Evolutionary conservation across 2,888 invertebrate species (phyloP).

Genomic region (Eubasilissa splendida): DNA sequence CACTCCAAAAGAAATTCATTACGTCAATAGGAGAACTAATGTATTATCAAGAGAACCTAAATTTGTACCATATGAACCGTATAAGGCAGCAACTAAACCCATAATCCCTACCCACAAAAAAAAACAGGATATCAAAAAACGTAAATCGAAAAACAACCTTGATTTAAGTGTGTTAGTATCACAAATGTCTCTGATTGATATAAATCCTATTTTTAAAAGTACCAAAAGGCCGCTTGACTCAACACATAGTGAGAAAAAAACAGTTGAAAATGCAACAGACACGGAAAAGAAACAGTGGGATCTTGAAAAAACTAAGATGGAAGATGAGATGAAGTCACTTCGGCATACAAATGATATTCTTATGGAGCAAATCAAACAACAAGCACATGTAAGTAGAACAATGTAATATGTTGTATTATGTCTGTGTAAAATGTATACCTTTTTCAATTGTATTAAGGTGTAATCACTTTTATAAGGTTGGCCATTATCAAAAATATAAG

Average conservation of each 20-base stretch:
- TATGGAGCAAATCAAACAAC: slow-evolving; percentile 88
- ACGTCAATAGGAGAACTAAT: slow-evolving; percentile 72
- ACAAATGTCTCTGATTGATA: slow-evolving; percentile 81
- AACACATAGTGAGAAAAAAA: slow-evolving; percentile 65
- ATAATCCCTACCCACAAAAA: slow-evolving; percentile 74
- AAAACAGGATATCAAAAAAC: slow-evolving; percentile 64
- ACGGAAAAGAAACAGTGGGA: slow-evolving; percentile 60
- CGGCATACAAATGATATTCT: slow-evolving; percentile 77
- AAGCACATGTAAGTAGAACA: slow-evolving; percentile 76
- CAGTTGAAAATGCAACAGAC: slow-evolving; percentile 58
- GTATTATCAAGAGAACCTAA: slow-evolving; percentile 80
- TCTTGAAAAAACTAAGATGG: slow-evolving; percentile 70
- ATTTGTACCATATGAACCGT: slow-evolving; percentile 92
- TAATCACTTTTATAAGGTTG: too few species aligned
- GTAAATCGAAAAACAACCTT: slow-evolving; percentile 72
- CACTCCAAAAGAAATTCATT: slow-evolving; percentile 76
- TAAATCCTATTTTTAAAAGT: slow-evolving; percentile 74
- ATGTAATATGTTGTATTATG: too few species aligned
- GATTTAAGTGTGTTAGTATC: slow-evolving; percentile 78
- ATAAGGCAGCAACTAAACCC: slow-evolving; percentile 87
- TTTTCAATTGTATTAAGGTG: too few species aligned
- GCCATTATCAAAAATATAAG: too few species aligned
- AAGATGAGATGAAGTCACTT: slow-evolving; percentile 63
- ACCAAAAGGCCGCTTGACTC: slow-evolving; percentile 64
- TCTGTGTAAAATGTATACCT: too few species aligned